Percentiles rank a stretch among this genome's conserved stretches.
Conservation (phyloP, 92 coral and sea anemone species). For the Epizoanthus rinbou region DNA sequence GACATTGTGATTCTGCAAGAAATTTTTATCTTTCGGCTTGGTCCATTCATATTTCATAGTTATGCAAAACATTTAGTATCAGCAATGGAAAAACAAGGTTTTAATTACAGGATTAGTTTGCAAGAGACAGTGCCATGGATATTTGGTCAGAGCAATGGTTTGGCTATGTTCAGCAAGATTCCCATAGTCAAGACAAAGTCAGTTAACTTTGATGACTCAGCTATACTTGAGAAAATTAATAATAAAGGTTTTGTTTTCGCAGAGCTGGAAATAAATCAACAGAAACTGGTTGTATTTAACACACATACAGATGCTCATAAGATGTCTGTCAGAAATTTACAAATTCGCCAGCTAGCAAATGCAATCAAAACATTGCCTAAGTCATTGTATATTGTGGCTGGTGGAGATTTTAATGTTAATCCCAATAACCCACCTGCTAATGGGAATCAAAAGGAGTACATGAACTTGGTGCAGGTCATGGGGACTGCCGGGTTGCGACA, state of each 20-base stretch:
- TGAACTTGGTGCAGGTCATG: conserved; percentile 44
- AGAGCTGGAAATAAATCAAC: conserved; percentile 43
- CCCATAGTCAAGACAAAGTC: conserved; percentile 52
- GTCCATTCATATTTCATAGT: conserved; percentile 59
- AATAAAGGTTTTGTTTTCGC: conserved; percentile 74
- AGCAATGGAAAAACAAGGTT: conserved; percentile 64
- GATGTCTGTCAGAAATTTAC: conserved; percentile 46
- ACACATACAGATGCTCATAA: conserved; percentile 73
- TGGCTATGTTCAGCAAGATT: conserved; percentile 74
- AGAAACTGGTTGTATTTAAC: conserved; percentile 52
- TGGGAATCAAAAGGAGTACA: conserved; percentile 45
- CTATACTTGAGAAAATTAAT: conserved; percentile 40
- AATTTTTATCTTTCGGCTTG: conserved; percentile 62
- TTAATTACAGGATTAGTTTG: conserved; percentile 56
- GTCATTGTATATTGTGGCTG: conserved; percentile 58
- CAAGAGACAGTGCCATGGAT: conserved; percentile 58
- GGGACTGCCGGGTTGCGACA: conserved; percentile 27
- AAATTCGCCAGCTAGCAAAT: conserved; percentile 54
- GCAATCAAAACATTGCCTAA: conserved; percentile 25
- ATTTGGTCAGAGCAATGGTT: conserved; percentile 68
- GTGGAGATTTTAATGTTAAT: conserved; percentile 81
- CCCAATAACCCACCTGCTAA: conserved; percentile 56
- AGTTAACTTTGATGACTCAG: conserved; percentile 42
- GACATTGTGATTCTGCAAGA: conserved; percentile 77
- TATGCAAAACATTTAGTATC: conserved; percentile 61